Percentiles rank a stretch among this genome's conserved stretches.
Evolutionary conservation across 2,888 invertebrate species (phyloP).

Genomic region (Acrobasis consociella): DNA sequence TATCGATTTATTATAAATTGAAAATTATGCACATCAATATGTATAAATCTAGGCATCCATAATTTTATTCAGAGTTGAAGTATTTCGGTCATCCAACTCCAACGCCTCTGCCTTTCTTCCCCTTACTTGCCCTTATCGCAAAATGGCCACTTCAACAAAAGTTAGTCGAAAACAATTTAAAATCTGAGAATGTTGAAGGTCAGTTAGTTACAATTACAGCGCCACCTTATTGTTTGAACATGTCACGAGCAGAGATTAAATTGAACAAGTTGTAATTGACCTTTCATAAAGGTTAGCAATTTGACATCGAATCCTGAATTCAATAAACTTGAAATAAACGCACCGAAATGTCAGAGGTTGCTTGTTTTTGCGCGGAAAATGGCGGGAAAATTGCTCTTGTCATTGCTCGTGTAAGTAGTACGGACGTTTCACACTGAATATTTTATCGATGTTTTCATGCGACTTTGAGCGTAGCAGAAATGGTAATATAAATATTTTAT

Average conservation of each 20-base stretch:
- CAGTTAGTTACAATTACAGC: too few relatives aligned
- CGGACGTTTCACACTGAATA: constrained; percentile 11
- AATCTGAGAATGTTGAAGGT: too few relatives aligned
- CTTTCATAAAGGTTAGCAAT: background rate
- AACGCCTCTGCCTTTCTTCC: too few relatives aligned
- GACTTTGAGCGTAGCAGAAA: background rate
- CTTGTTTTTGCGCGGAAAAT: background rate
- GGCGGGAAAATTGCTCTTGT: constrained; percentile 3
- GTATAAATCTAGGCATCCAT: too few relatives aligned
- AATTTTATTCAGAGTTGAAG: too few relatives aligned
- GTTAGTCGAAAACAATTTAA: too few relatives aligned
- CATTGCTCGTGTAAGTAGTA: background rate
- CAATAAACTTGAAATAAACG: background rate
- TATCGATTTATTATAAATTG: too few relatives aligned
- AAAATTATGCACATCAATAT: too few relatives aligned
- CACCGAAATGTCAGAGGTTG: too few relatives aligned
- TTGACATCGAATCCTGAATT: background rate
- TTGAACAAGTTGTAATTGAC: background rate
- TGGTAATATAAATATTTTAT: background rate
- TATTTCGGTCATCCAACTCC: too few relatives aligned
- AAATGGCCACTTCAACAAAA: too few relatives aligned
- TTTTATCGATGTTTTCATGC: background rate
- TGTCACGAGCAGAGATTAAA: background rate
- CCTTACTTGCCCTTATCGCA: too few relatives aligned
- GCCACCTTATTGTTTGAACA: background rate